A percentile compares a stretch with the other conserved stretches of the same genome.
Evolutionary conservation across 2,888 invertebrate species (phyloP).

Genomic region (Synergus laeviventris): DNA sequence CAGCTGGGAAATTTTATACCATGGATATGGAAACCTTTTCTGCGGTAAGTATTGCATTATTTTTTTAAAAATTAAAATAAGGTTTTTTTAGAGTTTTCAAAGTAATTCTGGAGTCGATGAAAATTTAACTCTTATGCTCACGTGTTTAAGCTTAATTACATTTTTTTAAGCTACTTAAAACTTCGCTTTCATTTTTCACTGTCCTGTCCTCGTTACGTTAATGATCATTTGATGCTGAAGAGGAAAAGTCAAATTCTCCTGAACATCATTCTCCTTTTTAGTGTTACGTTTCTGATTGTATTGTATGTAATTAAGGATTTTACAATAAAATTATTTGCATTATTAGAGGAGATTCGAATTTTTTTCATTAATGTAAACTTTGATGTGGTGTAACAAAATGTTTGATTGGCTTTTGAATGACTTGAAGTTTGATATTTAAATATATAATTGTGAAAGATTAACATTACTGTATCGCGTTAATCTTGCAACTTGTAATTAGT

Average conservation of each 20-base stretch:
- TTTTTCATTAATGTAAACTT: not conserved
- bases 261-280: not conserved
- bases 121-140: too few species aligned
- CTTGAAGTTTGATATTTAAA: too few species aligned
- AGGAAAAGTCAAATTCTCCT: not conserved
- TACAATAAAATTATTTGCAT: not conserved
- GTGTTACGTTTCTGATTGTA: not conserved
- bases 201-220: constrained; percentile 1
- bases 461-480: too few species aligned
- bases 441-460: too few species aligned
- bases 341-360: not conserved
- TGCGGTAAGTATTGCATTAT: constrained; percentile 1
- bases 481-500: too few species aligned
- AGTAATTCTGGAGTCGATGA: too few species aligned
- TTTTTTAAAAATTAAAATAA: not conserved
- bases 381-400: too few species aligned
- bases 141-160: not conserved
- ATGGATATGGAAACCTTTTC: constrained; percentile 15
- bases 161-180: constrained; percentile 5
- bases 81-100: too few species aligned
- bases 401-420: too few species aligned
- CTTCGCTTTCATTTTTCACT: constrained; percentile 14
- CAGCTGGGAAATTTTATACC: constrained; percentile 14
- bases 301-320: not conserved
- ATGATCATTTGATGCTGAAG: not conserved